Conservation (phyloP, 2,888 invertebrate species). For the Coelinius sp. region DNA sequence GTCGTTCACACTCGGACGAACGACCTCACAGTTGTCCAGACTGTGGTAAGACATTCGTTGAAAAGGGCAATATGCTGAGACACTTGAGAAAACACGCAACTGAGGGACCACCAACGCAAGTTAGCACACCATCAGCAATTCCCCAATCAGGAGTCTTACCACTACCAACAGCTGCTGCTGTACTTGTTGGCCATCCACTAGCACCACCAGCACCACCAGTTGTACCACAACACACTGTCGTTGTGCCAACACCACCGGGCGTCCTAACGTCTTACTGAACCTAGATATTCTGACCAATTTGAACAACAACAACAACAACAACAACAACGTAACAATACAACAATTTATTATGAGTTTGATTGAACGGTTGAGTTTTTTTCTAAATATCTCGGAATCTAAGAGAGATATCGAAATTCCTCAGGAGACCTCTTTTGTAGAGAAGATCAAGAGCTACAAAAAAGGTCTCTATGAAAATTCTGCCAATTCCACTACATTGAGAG, state of each 20-base stretch:
- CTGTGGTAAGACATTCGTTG: constrained; percentile 85
- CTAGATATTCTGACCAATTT: constrained; percentile 35
- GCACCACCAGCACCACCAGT: constrained; percentile 64
- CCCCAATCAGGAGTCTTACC: constrained; percentile 66
- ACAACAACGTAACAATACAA: no score
- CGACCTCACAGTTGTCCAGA: constrained; percentile 76
- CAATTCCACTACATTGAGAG: no score
- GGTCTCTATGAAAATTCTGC: no score
- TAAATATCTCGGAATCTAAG: no score
- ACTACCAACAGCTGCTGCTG: constrained; percentile 63
- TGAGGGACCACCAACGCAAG: constrained; percentile 70
- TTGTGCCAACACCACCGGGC: constrained; percentile 74
- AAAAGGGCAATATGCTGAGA: constrained; percentile 83
- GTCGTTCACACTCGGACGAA: constrained; percentile 82
- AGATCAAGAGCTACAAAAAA: no score
- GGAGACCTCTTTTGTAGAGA: no score
- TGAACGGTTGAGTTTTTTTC: no score
- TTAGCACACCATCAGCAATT: constrained; percentile 64
- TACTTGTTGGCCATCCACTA: constrained; percentile 66
- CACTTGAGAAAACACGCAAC: constrained; percentile 81
- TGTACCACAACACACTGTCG: constrained; percentile 73
- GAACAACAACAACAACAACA: constrained; percentile 16
- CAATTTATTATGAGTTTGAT: no score
- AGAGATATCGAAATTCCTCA: no score
- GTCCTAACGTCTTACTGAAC: constrained; percentile 72